Evolutionary conservation across 1,140 invertebrate genomes (phyloP), one percentile per base, ranked within the genome.

Genomic region (Pseudomyrmex sp.): DNA sequence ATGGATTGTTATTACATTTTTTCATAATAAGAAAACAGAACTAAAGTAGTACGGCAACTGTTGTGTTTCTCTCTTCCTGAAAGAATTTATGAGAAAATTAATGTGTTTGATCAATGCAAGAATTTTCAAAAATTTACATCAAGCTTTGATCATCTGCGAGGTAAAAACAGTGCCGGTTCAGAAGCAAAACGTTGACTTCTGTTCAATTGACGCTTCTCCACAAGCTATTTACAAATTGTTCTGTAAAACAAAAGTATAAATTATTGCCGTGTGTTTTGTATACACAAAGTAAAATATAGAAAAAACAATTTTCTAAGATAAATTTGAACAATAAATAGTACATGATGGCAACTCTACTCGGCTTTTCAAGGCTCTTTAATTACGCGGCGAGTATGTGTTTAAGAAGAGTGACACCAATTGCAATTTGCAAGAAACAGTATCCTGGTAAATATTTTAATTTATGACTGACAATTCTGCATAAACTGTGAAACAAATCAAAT

Each of bases 341-440:
- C n/a, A 83, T 73, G 23, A 90, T 90, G 89, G 73, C 89, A 26
- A 79, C 89, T 7, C 18, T 90, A 1, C 5, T 75, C 15, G 61
- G 46, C 59, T 87, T 89, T 18, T 52, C 85, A 2, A 88, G 44
- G 18, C 2, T 89, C 12, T 68, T 90, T 50, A 68, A 80, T 63
- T 74, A 68, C 9, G 54, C 62, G 1, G 80, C 83, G 13, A 83
- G 35, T 76, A 90, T 76, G 26, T 90, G 83, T 61, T 13, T 90
- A 0, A 89, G 70, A 54, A 90, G 65, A 56, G 56, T 84, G 56
- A 18, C 46, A 10, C 69, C 80, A 1, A 1, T 20, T 48, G 13
- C 65, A 44, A 18, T 70, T 2, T 59, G 35, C 35, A 86, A 82
- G 46, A 73, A 88, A 59, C 58, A 70, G 35, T 83, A 85, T 56